phyloP scores from a whole-genome alignment of 1,140 invertebrate species.

The Micrasema longulum region DNA sequence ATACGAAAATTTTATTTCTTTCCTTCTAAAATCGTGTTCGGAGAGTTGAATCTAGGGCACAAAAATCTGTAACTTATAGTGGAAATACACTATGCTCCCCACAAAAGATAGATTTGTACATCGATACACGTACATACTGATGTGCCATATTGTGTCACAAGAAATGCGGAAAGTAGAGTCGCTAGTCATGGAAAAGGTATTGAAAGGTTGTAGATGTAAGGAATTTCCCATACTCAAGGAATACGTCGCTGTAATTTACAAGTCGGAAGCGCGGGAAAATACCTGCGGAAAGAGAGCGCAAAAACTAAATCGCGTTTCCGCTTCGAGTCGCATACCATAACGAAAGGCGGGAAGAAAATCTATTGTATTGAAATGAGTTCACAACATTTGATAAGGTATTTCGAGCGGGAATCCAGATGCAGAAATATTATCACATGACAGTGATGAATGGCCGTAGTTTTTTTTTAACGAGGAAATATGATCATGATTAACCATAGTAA shows the following conservation, averaged over 20 bases:
- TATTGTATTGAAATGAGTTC: conserved; percentile 9
- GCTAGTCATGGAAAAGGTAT: conserved; percentile 20
- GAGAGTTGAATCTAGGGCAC: too few species aligned
- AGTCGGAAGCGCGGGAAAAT: conserved; percentile 32
- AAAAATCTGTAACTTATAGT: neutral
- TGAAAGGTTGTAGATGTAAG: conserved; percentile 34
- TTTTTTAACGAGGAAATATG: neutral
- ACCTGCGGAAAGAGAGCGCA: conserved; percentile 29
- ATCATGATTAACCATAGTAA: neutral
- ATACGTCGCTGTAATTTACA: conserved; percentile 43
- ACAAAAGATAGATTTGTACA: neutral
- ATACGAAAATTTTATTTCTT: too few species aligned
- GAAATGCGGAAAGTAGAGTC: conserved; percentile 18
- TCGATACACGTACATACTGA: conserved; percentile 8
- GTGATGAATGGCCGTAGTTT: neutral
- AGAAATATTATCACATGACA: neutral
- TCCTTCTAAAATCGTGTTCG: too few species aligned
- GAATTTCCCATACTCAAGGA: conserved; percentile 25
- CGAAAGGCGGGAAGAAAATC: conserved; percentile 3
- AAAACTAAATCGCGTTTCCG: conserved; percentile 45
- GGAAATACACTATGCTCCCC: neutral
- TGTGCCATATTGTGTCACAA: conserved; percentile 17
- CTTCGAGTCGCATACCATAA: conserved; percentile 7
- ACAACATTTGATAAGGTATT: too few species aligned
- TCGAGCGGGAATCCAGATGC: neutral